phyloP scores from a whole-genome alignment of 2,888 invertebrate genomes.

The Nipponacmea schrenckii region DNA sequence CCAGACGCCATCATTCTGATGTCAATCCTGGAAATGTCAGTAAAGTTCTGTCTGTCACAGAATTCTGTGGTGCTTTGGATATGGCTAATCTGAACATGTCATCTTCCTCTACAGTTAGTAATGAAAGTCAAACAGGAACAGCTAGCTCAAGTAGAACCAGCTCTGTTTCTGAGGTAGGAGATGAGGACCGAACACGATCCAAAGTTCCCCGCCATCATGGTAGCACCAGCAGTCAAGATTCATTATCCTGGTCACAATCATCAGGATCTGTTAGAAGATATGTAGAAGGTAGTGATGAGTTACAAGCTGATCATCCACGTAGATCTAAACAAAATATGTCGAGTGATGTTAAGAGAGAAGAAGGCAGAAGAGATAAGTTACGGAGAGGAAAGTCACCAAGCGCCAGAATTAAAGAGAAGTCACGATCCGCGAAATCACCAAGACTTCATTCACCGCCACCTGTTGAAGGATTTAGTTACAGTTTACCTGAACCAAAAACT shows the following conservation, averaged over 20 bases:
- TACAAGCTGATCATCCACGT: slow-evolving; percentile 24
- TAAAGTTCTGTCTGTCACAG: slow-evolving; percentile 49
- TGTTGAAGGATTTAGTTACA: slow-evolving; percentile 32
- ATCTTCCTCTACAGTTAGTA: not conserved
- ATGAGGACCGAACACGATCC: slow-evolving; percentile 21
- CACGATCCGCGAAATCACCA: slow-evolving; percentile 55
- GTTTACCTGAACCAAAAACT: slow-evolving; percentile 28
- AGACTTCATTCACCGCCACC: slow-evolving; percentile 59
- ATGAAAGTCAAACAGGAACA: not conserved
- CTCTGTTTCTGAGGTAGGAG: not conserved
- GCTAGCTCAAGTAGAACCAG: not conserved
- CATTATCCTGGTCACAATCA: slow-evolving; percentile 10
- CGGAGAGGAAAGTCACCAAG: slow-evolving; percentile 60
- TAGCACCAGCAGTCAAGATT: slow-evolving; percentile 22
- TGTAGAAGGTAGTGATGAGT: slow-evolving; percentile 56
- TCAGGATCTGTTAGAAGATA: slow-evolving; percentile 41
- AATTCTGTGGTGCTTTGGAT: slow-evolving; percentile 22
- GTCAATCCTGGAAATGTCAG: slow-evolving; percentile 57
- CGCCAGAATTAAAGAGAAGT: slow-evolving; percentile 60
- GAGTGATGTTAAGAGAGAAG: slow-evolving; percentile 48
- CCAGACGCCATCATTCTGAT: slow-evolving; percentile 57
- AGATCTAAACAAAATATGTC: slow-evolving; percentile 32
- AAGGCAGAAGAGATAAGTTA: slow-evolving; percentile 47
- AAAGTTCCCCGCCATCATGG: slow-evolving; percentile 33
- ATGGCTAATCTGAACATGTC: slow-evolving; percentile 8